phyloP scores from a whole-genome alignment of 2,888 invertebrate genomes.

The Scaptomyza polygonia region DNA sequence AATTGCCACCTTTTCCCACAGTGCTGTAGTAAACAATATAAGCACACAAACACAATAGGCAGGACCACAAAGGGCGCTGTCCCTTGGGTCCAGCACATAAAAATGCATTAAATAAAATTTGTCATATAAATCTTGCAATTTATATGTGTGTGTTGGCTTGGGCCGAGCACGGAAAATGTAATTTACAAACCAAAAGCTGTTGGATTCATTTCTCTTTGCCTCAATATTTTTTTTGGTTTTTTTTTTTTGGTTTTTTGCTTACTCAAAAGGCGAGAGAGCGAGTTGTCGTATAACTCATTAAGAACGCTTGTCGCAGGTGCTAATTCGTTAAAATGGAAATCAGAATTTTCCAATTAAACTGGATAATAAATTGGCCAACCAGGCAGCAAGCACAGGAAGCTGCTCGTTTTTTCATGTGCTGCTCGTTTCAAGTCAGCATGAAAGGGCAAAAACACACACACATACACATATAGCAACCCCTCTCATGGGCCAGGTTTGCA shows the following conservation, averaged over 20 bases:
- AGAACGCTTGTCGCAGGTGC: conserved; percentile 78
- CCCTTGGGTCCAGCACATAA: conserved; percentile 61
- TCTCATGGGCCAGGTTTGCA: conserved; percentile 68
- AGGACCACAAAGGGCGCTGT: conserved; percentile 31
- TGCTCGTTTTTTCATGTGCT: conserved; percentile 47
- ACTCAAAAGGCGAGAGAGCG: conserved; percentile 45
- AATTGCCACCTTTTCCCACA: not conserved
- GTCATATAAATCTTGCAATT: conserved; percentile 80
- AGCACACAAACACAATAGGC: conserved; percentile 11
- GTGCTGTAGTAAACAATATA: not conserved
- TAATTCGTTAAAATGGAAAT: conserved; percentile 80
- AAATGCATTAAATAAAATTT: conserved; percentile 80
- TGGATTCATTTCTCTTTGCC: conserved; percentile 38
- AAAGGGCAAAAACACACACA: conserved; percentile 66
- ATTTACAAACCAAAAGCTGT: conserved; percentile 73
- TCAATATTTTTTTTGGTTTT: not conserved
- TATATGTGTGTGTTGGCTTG: conserved; percentile 65
- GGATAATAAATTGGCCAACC: conserved; percentile 78
- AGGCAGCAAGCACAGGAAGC: conserved; percentile 23
- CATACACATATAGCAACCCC: conserved; percentile 26
- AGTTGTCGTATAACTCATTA: conserved; percentile 74
- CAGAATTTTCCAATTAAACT: conserved; percentile 80
- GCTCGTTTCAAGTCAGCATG: conserved; percentile 81
- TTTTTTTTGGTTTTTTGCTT: conserved; percentile 27
- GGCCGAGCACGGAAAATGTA: conserved; percentile 68